Conservation (phyloP, 2,113 vertebrate genomes). For the Tinamus guttatus region DNA sequence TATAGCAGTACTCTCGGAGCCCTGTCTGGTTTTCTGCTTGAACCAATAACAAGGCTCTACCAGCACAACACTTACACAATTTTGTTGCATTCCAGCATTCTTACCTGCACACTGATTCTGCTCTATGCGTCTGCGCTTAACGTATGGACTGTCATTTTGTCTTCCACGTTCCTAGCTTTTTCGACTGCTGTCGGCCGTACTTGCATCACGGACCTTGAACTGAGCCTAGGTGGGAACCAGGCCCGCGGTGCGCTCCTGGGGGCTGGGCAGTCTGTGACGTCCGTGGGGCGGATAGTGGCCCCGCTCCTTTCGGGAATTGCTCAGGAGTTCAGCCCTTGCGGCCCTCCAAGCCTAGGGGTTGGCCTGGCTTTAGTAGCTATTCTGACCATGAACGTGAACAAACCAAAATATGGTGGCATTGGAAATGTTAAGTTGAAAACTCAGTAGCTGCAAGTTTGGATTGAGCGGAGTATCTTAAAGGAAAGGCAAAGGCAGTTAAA, state of each 20-base stretch:
- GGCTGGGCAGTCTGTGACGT: slow-evolving; percentile 93
- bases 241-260: slow-evolving; percentile 91
- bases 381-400: slow-evolving; percentile 79
- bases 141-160: slow-evolving; percentile 83
- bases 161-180: slow-evolving; percentile 89
- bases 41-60: slow-evolving; percentile 87
- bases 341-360: slow-evolving; percentile 88
- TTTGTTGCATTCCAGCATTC: slow-evolving; percentile 86
- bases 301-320: slow-evolving; percentile 90
- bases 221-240: slow-evolving; percentile 82
- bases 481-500: neutral
- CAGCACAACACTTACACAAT: slow-evolving; percentile 81
- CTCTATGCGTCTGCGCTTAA: slow-evolving; percentile 80
- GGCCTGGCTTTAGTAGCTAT: slow-evolving; percentile 84
- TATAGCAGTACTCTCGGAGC: slow-evolving; percentile 91
- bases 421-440: slow-evolving; percentile 60
- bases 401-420: neutral
- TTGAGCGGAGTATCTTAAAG: neutral
- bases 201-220: slow-evolving; percentile 90
- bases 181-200: slow-evolving; percentile 91
- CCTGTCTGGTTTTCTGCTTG: slow-evolving; percentile 86
- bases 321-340: slow-evolving; percentile 93
- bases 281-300: slow-evolving; percentile 87
- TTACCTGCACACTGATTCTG: slow-evolving; percentile 85
- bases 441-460: slow-evolving; percentile 8